Evolutionary conservation across 2,797 vertebrate species (phyloP).

Genomic region (Scarus forsteni): DNA sequence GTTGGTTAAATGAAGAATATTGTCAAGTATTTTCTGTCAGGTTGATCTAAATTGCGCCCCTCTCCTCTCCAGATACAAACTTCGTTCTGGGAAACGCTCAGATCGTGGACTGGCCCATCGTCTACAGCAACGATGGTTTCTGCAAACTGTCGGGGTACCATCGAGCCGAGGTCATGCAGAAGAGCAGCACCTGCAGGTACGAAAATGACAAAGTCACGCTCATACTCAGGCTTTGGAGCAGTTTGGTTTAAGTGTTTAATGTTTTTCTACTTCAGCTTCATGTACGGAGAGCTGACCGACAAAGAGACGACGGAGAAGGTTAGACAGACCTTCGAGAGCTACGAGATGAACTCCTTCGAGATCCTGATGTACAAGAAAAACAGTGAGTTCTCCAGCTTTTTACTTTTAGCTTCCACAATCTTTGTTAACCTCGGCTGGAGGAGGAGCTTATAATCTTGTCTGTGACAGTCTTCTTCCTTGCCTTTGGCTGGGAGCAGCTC

Average conservation of each 20-base stretch:
- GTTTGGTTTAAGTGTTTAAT: not conserved
- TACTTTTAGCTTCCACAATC: too few relatives aligned
- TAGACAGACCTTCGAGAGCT: conserved; percentile 93
- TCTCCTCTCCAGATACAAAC: conserved; percentile 90
- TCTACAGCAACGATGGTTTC: conserved; percentile 98
- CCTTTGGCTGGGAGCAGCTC: too few relatives aligned
- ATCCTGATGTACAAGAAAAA: conserved; percentile 99
- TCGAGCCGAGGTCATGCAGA: conserved; percentile 98
- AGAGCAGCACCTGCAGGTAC: conserved; percentile 98
- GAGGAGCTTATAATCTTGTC: too few relatives aligned
- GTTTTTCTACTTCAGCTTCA: conserved; percentile 88
- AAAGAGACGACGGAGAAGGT: conserved; percentile 93
- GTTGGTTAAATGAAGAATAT: too few relatives aligned
- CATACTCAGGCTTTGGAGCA: not conserved
- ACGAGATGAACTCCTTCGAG: conserved; percentile 97
- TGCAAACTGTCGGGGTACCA: conserved; percentile 96
- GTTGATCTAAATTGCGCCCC: too few relatives aligned
- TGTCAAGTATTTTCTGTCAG: too few relatives aligned
- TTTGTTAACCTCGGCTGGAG: too few relatives aligned
- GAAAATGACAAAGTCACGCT: not conserved
- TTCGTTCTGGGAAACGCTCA: conserved; percentile 98
- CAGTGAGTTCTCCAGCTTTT: conserved; percentile 86
- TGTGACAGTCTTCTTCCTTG: too few relatives aligned
- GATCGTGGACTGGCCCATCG: conserved; percentile 98
- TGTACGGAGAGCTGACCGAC: conserved; percentile 97